Percentiles rank a stretch among this genome's conserved stretches.
These are phyloP conservation scores for Turritopsis dohrnii DNA, from an alignment of 30 jellyfish, hydroid and myxozoan species.

Conservation along the genomic window DNA sequence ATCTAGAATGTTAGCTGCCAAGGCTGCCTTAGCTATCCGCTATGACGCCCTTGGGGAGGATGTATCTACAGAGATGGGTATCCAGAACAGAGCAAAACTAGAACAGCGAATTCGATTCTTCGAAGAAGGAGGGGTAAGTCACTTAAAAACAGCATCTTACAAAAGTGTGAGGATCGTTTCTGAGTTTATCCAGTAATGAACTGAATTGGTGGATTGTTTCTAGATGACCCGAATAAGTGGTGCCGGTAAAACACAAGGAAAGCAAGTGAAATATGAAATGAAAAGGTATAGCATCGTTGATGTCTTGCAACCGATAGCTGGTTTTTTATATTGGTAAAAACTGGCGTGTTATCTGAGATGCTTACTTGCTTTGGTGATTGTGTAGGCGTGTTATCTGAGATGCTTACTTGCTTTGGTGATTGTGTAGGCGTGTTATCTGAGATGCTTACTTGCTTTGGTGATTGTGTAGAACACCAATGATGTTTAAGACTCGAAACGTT, in stretches of 20 bases:
- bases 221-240: constrained; percentile 80
- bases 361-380: constrained; percentile 8
- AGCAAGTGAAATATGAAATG: constrained; percentile 57
- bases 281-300: constrained; percentile 65
- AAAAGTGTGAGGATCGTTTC: not conserved
- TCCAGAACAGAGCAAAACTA: constrained; percentile 72
- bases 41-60: constrained; percentile 98
- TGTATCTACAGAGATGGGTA: constrained; percentile 72
- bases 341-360: constrained; percentile 46
- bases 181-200: too few relatives aligned
- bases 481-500: too few relatives aligned
- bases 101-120: constrained; percentile 70
- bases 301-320: constrained; percentile 15
- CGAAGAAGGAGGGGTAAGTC: constrained; percentile 84
- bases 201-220: not conserved
- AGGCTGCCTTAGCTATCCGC: constrained; percentile 86
- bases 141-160: not conserved
- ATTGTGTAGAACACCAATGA: too few relatives aligned
- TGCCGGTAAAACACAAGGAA: constrained; percentile 53
- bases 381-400: constrained; percentile 37
- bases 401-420: constrained; percentile 23
- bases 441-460: constrained; percentile 29
- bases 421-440: constrained; percentile 29
- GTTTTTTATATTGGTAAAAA: not conserved
- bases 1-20: constrained; percentile 95